A percentile compares a stretch with the other conserved stretches of the same genome.
These are phyloP conservation scores for Lophochroa leadbeateri DNA, from an alignment of 2,113 vertebrate genomes.

Conservation along the genomic window DNA sequence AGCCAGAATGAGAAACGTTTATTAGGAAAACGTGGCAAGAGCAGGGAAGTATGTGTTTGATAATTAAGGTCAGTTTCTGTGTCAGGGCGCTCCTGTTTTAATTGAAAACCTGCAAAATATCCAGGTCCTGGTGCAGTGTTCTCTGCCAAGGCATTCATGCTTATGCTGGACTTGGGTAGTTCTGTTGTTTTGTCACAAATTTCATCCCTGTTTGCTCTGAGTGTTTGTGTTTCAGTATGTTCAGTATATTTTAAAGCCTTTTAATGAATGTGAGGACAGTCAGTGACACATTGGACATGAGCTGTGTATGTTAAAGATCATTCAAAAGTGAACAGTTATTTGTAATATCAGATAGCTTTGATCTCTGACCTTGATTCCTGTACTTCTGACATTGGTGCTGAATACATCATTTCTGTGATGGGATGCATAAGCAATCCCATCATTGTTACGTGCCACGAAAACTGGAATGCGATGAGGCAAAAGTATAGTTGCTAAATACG, in stretches of 20 bases:
- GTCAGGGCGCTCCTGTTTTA: not conserved
- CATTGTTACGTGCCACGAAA: not conserved
- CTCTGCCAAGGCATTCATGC: not conserved
- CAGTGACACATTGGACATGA: not conserved
- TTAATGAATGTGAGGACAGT: not conserved
- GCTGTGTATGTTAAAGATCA: not conserved
- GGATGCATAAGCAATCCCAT: not conserved
- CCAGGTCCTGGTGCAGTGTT: not conserved
- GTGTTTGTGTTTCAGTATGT: not conserved
- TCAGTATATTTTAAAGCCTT: not conserved
- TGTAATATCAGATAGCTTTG: not conserved
- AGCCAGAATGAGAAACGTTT: not conserved
- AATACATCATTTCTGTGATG: not conserved
- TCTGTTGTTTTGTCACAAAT: not conserved
- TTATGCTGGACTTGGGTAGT: not conserved
- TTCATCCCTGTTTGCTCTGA: not conserved
- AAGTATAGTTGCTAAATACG: not conserved
- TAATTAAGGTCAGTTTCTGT: not conserved
- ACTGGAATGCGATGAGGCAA: not conserved
- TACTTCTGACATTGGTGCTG: not conserved
- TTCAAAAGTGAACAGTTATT: not conserved
- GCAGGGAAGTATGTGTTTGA: not conserved
- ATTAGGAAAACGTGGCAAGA: not conserved
- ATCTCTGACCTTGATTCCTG: not conserved
- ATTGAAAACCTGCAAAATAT: not conserved